Percentiles rank a stretch among this genome's conserved stretches.
Conservation (phyloP, 2,797 vertebrate species). For the Odontamblyopus rebecca region DNA sequence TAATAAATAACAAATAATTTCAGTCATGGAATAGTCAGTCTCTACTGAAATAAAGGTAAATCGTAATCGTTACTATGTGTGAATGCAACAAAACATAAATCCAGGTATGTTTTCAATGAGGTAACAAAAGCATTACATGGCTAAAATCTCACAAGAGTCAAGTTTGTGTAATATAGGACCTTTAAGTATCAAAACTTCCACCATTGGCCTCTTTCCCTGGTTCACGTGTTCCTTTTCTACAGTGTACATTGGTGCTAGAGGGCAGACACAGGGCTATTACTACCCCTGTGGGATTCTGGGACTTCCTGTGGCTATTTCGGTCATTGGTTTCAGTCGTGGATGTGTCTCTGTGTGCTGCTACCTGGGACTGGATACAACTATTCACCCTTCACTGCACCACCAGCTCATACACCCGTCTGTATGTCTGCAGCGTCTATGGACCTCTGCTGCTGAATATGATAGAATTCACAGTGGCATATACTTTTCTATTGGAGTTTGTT, state of each 20-base stretch:
- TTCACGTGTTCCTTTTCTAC: background rate
- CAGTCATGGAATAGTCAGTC: too few relatives aligned
- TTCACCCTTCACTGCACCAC: constrained; percentile 13
- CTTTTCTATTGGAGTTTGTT: constrained; percentile 2
- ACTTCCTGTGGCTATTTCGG: constrained; percentile 25
- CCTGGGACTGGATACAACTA: constrained; percentile 21
- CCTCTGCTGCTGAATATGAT: constrained; percentile 9
- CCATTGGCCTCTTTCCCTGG: background rate
- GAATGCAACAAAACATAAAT: too few relatives aligned
- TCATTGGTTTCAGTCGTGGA: constrained; percentile 18
- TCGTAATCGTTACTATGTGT: too few relatives aligned
- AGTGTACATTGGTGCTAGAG: background rate
- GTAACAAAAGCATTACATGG: too few relatives aligned
- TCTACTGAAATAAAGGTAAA: too few relatives aligned
- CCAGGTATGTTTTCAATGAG: too few relatives aligned
- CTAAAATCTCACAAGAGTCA: too few relatives aligned
- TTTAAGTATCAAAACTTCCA: too few relatives aligned
- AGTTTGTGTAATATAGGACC: too few relatives aligned
- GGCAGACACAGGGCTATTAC: constrained; percentile 29
- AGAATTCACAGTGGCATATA: background rate
- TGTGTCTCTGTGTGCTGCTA: constrained; percentile 16
- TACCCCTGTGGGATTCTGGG: constrained; percentile 31
- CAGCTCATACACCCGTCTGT: background rate
- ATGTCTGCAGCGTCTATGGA: background rate
- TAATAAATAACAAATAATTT: too few relatives aligned